phyloP scores from a whole-genome alignment of 2,113 vertebrate species.

The Apaloderma vittatum region DNA sequence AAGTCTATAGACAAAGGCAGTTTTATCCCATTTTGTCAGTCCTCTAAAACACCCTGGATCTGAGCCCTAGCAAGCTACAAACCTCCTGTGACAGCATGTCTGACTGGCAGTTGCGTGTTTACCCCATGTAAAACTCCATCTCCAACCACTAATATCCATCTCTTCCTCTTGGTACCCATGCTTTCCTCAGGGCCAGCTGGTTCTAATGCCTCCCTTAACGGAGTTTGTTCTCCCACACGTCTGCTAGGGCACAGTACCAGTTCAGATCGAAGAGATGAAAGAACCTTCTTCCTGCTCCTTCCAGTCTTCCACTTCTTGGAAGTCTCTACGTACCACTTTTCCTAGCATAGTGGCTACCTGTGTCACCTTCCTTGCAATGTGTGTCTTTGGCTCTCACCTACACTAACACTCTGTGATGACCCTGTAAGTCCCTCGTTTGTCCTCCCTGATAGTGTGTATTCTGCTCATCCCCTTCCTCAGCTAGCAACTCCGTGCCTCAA shows the following conservation, averaged over 20 bases:
- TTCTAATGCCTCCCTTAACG: background rate
- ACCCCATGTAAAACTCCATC: background rate
- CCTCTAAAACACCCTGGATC: background rate
- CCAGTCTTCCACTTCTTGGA: background rate
- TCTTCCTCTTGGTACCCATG: background rate
- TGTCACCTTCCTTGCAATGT: background rate
- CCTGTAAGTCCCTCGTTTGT: background rate
- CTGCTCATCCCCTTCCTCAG: background rate
- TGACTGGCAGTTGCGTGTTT: background rate
- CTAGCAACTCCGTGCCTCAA: background rate
- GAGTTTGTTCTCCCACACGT: background rate
- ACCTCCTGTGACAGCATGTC: background rate
- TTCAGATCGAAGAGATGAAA: background rate
- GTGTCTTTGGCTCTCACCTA: background rate
- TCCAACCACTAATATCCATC: background rate
- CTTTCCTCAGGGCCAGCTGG: background rate
- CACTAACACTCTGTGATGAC: background rate
- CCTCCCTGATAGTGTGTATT: background rate
- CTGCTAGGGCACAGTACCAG: background rate
- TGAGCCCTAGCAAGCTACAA: background rate
- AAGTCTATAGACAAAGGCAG: background rate
- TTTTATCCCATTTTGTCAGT: background rate
- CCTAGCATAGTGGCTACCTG: background rate
- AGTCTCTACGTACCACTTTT: background rate
- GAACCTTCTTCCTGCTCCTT: background rate